These are phyloP conservation scores for Empis livida DNA, from an alignment of 2,888 invertebrate genomes.

Conservation along the genomic window DNA sequence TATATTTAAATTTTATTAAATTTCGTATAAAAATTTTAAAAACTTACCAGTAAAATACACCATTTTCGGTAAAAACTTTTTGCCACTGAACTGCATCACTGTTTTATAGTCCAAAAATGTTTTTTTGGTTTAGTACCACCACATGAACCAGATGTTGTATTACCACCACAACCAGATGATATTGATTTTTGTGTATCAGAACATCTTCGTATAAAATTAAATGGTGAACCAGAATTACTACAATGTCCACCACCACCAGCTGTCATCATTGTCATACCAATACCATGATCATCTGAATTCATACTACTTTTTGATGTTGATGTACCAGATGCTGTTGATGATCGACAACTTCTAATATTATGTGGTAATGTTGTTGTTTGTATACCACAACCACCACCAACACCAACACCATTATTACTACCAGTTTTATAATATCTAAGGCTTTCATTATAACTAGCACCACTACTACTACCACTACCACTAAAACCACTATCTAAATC, in stretches of 20 bases:
- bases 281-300: slow-evolving; percentile 33
- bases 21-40: neutral
- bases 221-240: slow-evolving; percentile 20
- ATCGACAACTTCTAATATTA: slow-evolving; percentile 32
- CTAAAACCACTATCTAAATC: slow-evolving; percentile 69
- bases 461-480: slow-evolving; percentile 56
- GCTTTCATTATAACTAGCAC: slow-evolving; percentile 68
- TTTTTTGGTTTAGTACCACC: slow-evolving; percentile 34
- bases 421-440: slow-evolving; percentile 41
- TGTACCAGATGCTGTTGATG: slow-evolving; percentile 33
- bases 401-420: slow-evolving; percentile 6
- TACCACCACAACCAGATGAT: slow-evolving; percentile 10
- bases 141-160: slow-evolving; percentile 3
- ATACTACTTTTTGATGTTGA: slow-evolving; percentile 36
- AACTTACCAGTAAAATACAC: slow-evolving; percentile 34
- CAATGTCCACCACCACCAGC: slow-evolving; percentile 9
- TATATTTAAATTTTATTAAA: neutral
- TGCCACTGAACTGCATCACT: slow-evolving; percentile 34
- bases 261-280: slow-evolving; percentile 22
- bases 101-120: slow-evolving; percentile 36
- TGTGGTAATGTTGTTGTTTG: slow-evolving; percentile 27
- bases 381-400: no score
- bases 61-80: slow-evolving; percentile 29
- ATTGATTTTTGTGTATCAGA: slow-evolving; percentile 31
- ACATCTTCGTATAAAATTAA: slow-evolving; percentile 28